phyloP scores from a whole-genome alignment of 2,797 vertebrate species.

The Semotilus atromaculatus region DNA sequence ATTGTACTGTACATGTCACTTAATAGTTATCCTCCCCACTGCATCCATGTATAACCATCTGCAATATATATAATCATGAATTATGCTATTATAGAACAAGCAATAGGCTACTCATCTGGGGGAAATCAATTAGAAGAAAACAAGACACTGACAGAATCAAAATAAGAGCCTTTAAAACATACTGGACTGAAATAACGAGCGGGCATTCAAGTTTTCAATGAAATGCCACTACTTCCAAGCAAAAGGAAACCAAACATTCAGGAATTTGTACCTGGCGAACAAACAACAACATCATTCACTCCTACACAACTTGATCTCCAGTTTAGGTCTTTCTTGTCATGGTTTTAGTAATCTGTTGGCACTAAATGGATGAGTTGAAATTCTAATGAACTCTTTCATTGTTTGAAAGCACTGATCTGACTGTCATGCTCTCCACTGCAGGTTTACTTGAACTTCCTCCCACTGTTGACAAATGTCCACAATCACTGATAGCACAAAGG shows the following conservation, averaged over 20 bases:
- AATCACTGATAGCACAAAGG: conserved; percentile 78
- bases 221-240: not conserved
- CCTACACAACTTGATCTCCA: conserved; percentile 24
- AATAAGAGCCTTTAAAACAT: conserved; percentile 10
- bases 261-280: not conserved
- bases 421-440: conserved; percentile 75
- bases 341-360: not conserved
- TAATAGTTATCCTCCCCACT: conserved; percentile 41
- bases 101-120: conserved; percentile 3
- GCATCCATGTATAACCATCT: conserved; percentile 31
- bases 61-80: conserved; percentile 40
- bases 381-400: conserved; percentile 66
- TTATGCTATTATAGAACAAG: conserved; percentile 31
- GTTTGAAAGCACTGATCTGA: conserved; percentile 67
- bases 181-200: not conserved
- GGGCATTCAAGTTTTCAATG: not conserved
- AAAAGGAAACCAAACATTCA: conserved; percentile 13
- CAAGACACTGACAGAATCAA: not conserved
- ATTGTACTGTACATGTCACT: conserved; percentile 35
- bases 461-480: conserved; percentile 77
- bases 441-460: conserved; percentile 77
- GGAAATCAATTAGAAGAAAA: conserved; percentile 24
- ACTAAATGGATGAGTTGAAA: conserved; percentile 33
- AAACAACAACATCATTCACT: conserved; percentile 13
- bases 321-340: conserved; percentile 29